Evolutionary conservation across 2,888 invertebrate species (phyloP).

Genomic region (Nephrotoma flavescens): DNA sequence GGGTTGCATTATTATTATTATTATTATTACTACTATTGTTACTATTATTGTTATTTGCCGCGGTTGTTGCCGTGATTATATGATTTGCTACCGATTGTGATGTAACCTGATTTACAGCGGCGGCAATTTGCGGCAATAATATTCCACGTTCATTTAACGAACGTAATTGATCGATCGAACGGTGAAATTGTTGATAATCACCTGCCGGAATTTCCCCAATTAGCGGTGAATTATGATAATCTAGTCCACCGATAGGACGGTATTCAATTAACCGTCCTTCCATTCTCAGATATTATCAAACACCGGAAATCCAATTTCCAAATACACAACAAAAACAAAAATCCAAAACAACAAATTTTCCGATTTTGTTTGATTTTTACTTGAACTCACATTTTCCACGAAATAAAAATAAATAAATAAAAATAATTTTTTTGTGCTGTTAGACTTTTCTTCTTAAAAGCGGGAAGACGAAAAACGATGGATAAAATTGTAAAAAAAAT

Average conservation of each 20-base stretch:
- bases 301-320: background rate
- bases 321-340: background rate
- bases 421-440: background rate
- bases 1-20: background rate
- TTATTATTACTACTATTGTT: background rate
- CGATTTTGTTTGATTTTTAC: background rate
- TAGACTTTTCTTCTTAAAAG: background rate
- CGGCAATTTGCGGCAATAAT: conserved; percentile 10
- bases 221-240: conserved; percentile 40
- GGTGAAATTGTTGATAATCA: conserved; percentile 45
- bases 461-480: background rate
- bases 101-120: conserved; percentile 1
- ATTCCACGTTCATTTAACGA: conserved; percentile 38
- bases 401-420: background rate
- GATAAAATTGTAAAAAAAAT: background rate
- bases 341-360: background rate
- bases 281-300: conserved; percentile 21
- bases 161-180: conserved; percentile 48
- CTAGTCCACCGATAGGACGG: conserved; percentile 40
- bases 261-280: conserved; percentile 40
- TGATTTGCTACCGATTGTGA: conserved; percentile 1
- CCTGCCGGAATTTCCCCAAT: conserved; percentile 50
- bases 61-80: background rate
- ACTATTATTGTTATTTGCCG: background rate
- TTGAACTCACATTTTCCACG: background rate